Evolutionary conservation across 2,888 invertebrate species (phyloP).

Genomic region (Lottia gigantea): DNA sequence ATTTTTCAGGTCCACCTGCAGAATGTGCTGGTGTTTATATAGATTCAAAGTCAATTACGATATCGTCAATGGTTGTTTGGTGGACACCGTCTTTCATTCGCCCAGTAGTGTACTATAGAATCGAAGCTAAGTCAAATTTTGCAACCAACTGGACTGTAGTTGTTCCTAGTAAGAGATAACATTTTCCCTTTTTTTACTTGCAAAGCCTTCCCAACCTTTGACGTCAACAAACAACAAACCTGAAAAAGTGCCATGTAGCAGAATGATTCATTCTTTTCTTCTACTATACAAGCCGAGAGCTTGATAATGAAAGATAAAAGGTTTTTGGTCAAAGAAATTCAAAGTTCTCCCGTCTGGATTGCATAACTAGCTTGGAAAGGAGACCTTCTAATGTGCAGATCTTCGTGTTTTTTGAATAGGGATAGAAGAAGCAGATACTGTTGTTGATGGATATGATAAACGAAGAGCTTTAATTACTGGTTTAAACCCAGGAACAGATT

Average conservation of each 20-base stretch:
- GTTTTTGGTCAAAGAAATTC: too few relatives aligned
- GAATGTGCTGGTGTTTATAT: conserved; percentile 51
- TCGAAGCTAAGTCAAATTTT: conserved; percentile 44
- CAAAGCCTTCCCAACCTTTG: too few relatives aligned
- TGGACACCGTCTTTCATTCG: conserved; percentile 49
- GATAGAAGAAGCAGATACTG: conserved; percentile 22
- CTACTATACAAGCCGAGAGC: too few relatives aligned
- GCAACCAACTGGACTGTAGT: conserved; percentile 43
- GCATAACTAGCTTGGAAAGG: too few relatives aligned
- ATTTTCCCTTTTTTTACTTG: too few relatives aligned
- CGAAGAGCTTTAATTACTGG: conserved; percentile 31
- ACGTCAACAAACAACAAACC: too few relatives aligned
- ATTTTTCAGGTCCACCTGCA: conserved; percentile 53
- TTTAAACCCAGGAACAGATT: conserved; percentile 87
- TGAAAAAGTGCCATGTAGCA: too few relatives aligned
- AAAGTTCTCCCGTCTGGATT: too few relatives aligned
- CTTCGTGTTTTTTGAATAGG: not conserved
- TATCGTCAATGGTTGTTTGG: conserved; percentile 35
- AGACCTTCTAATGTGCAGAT: too few relatives aligned
- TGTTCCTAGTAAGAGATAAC: conserved; percentile 33
- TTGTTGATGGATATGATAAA: conserved; percentile 27
- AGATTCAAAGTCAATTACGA: conserved; percentile 30
- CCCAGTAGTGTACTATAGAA: conserved; percentile 36
- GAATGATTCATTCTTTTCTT: too few relatives aligned
- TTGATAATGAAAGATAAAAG: too few relatives aligned